Evolutionary conservation across 2,113 vertebrate genomes (phyloP).

Genomic region (Tenebrosternarchus preto): DNA sequence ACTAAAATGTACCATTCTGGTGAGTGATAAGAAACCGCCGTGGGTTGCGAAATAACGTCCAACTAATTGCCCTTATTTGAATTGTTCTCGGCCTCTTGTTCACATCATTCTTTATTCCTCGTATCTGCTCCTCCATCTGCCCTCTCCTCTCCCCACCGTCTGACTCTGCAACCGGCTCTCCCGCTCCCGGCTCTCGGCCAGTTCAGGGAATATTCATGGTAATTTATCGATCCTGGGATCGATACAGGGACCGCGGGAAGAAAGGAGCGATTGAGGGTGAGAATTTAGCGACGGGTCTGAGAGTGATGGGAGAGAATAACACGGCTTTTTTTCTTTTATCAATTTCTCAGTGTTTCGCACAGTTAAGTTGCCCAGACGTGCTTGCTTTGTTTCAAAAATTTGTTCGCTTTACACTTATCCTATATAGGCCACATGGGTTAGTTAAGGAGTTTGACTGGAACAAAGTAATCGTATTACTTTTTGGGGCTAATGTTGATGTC

Average conservation of each 20-base stretch:
- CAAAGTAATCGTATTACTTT: not conserved
- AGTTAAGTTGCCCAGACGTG: not conserved
- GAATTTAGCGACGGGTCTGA: slow-evolving; percentile 56
- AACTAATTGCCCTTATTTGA: not conserved
- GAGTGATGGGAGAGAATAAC: slow-evolving; percentile 21
- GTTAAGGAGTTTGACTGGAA: not conserved
- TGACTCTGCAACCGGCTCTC: slow-evolving; percentile 44
- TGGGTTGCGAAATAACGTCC: too few relatives aligned
- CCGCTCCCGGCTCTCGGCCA: slow-evolving; percentile 46
- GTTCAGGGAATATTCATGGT: slow-evolving; percentile 71
- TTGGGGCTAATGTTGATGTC: not conserved
- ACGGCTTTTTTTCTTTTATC: not conserved
- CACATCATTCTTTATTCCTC: slow-evolving; percentile 1
- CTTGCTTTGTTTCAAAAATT: not conserved
- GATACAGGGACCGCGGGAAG: slow-evolving; percentile 65
- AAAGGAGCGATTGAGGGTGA: slow-evolving; percentile 49
- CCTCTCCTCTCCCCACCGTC: slow-evolving; percentile 61
- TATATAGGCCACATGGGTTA: not conserved
- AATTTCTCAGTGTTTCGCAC: not conserved
- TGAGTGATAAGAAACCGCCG: not conserved
- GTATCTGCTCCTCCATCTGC: not conserved
- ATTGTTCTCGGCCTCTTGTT: not conserved
- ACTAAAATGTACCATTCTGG: not conserved
- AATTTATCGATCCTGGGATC: slow-evolving; percentile 74
- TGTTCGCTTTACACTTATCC: not conserved